Evolutionary conservation across 2,113 vertebrate genomes (phyloP).

Genomic region (Xenus cinereus): DNA sequence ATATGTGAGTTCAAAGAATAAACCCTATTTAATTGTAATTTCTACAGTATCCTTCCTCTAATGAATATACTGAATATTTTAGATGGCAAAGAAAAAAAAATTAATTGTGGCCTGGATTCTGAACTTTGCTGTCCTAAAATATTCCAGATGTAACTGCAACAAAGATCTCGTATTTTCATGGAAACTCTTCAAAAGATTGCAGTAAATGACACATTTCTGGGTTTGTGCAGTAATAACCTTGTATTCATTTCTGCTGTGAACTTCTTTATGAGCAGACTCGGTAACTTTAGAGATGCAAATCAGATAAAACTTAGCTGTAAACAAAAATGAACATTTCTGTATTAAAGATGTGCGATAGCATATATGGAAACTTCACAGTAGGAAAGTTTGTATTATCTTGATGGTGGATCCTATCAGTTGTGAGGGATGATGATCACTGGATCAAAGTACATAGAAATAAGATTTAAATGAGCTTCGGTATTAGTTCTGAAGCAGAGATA

Average conservation of each 20-base stretch:
- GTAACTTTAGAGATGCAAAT: background rate
- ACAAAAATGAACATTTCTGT: background rate
- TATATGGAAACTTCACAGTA: background rate
- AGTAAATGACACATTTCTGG: background rate
- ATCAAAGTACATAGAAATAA: background rate
- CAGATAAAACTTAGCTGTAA: background rate
- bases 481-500: background rate
- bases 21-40: background rate
- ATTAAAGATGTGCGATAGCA: background rate
- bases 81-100: background rate
- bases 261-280: background rate
- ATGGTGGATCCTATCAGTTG: background rate
- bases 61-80: background rate
- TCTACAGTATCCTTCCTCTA: background rate
- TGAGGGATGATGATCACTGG: background rate
- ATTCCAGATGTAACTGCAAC: background rate
- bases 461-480: background rate
- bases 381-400: background rate
- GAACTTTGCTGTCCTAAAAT: background rate
- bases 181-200: background rate
- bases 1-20: background rate
- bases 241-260: background rate
- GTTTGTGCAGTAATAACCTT: background rate
- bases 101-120: background rate
- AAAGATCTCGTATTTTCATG: background rate